Base-by-base conservation (phyloP, 2,888 invertebrate genomes). In the Campaea margaritaria region DNA sequence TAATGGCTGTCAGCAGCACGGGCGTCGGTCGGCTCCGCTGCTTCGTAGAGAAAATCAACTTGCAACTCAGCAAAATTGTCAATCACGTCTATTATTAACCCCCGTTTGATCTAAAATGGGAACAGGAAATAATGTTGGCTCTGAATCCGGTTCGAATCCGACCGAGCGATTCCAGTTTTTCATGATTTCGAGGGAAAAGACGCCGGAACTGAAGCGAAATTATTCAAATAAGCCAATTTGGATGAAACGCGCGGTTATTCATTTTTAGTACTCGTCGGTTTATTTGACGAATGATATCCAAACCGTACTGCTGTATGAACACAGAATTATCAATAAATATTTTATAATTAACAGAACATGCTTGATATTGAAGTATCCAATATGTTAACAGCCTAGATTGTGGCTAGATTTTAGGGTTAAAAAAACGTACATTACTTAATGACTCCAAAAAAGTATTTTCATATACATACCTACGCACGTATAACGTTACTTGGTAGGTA, bases 181-280 rank as follows among this genome's bases (percentile, higher is more conserved):
- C 62, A 64, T 60, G 63, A 65, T 64, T 67, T 54, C 53, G 48
- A 53, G 61, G 64, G 58, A 67, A 64, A 65, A 62, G 52, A 63
- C 53, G 63, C 43, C 60, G 54, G 67, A 63, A 58, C 64, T 65
- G 63, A 57, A 50, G 62, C 57, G 55, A 62, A 69, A 67, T 68
- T 69, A 71, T 71, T 71, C 67, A 71, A 69, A 71, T 69, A 44
- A 64, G 62, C 59, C 64, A 64, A 69, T 67, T 71, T 65, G 64
- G 64, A 61, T 65, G 57, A 59, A 65, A 62, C 62, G 45, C 63
- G 51, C 55, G 44, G 51, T 65, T 65, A 62, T 58, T 65, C 53
- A 65, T 68, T 65, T 65, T 63, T 58, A 36, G 41, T 44, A 58
- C 59, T 68, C 62, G 59, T 65, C 42, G 53, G 53, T 53, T 57